Evolutionary conservation across 2,113 vertebrate genomes (phyloP).

Genomic region (Patagioenas fasciata): DNA sequence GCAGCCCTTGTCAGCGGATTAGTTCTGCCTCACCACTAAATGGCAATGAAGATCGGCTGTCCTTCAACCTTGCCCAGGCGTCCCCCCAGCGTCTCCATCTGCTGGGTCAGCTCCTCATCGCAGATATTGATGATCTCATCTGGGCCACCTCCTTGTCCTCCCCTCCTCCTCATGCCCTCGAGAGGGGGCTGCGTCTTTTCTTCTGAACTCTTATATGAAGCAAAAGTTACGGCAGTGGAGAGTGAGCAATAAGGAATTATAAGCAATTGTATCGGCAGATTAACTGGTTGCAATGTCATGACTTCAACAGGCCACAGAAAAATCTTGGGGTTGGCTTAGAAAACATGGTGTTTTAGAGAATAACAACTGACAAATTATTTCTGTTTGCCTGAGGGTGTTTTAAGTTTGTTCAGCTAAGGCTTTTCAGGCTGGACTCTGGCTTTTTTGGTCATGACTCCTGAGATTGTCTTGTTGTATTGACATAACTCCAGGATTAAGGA

Average conservation of each 20-base stretch:
- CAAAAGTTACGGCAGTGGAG: rapidly evolving
- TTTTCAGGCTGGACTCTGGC: background rate
- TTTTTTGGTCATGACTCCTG: background rate
- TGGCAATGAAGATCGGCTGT: background rate
- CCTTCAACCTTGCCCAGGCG: background rate
- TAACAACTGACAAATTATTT: background rate
- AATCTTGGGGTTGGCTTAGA: background rate
- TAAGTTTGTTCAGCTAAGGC: background rate
- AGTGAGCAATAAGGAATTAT: background rate
- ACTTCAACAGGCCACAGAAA: background rate
- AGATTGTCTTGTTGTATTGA: rapidly evolving
- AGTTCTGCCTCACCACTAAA: background rate
- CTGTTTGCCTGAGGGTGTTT: background rate
- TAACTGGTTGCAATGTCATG: background rate
- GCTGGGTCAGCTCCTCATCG: background rate
- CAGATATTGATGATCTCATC: background rate
- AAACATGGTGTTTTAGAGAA: background rate
- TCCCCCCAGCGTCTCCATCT: background rate
- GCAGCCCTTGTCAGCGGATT: background rate
- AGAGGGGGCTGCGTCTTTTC: background rate
- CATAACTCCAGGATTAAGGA: background rate
- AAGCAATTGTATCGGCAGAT: background rate
- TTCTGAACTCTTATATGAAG: rapidly evolving
- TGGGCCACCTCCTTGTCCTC: background rate
- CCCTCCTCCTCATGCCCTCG: background rate